Percentiles rank a stretch among this genome's conserved stretches.
Conservation (phyloP, 2,888 invertebrate genomes). For the Eudemis profundana region DNA sequence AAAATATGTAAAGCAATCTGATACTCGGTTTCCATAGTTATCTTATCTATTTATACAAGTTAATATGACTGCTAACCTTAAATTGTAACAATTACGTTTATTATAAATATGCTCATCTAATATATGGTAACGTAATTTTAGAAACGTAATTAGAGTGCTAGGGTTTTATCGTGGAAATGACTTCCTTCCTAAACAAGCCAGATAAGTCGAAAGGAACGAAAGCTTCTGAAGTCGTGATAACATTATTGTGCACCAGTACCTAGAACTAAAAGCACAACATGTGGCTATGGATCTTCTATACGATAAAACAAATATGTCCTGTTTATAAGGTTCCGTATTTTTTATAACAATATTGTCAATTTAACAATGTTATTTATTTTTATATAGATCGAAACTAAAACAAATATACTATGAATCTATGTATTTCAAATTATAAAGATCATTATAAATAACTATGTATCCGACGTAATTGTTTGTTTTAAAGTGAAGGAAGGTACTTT, state of each 20-base stretch:
- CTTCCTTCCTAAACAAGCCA: background rate
- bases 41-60: conserved; percentile 52
- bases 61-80: conserved; percentile 48
- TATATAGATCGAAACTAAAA: no score
- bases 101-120: conserved; percentile 50
- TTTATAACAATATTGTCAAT: conserved; percentile 9
- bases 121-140: conserved; percentile 58
- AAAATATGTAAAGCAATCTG: background rate
- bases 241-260: conserved; percentile 5
- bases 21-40: conserved; percentile 8
- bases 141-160: conserved; percentile 14
- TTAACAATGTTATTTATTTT: no score
- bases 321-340: no score
- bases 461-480: conserved; percentile 10
- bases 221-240: background rate
- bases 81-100: conserved; percentile 48
- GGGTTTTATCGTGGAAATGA: background rate
- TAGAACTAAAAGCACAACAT: background rate
- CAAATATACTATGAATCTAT: background rate
- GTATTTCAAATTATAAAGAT: background rate
- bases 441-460: background rate
- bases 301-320: no score
- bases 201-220: background rate
- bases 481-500: no score
- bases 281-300: background rate